These are phyloP conservation scores for Parasteatoda lunata DNA, from an alignment of 2,888 invertebrate species.

Conservation along the genomic window DNA sequence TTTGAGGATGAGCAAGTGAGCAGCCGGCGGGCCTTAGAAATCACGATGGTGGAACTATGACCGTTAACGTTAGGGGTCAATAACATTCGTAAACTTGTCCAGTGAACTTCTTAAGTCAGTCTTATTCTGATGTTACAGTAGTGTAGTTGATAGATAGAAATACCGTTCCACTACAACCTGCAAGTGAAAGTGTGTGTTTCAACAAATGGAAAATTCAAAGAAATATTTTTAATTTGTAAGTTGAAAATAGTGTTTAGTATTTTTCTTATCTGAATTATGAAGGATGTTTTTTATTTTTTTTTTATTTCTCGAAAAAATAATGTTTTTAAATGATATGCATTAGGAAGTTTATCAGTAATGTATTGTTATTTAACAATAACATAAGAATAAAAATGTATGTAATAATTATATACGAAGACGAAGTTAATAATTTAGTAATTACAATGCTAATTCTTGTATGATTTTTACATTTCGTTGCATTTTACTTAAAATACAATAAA, in stretches of 20 bases:
- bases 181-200: conserved; percentile 17
- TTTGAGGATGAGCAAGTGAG: neutral
- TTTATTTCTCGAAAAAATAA: too few species aligned
- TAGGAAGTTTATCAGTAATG: too few species aligned
- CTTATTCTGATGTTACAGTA: conserved; percentile 6
- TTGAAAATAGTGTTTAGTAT: conserved; percentile 3
- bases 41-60: conserved; percentile 42
- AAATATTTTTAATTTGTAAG: conserved; percentile 34
- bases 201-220: conserved; percentile 17
- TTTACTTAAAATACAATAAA: too few species aligned
- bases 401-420: too few species aligned
- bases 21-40: conserved; percentile 33
- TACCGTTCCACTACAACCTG: conserved; percentile 9
- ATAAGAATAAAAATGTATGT: too few species aligned
- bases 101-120: conserved; percentile 32
- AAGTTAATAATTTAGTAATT: too few species aligned
- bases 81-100: conserved; percentile 52
- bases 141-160: conserved; percentile 9
- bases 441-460: too few species aligned
- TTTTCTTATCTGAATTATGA: neutral
- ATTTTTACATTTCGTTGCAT: too few species aligned
- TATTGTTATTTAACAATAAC: too few species aligned
- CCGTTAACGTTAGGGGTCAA: conserved; percentile 62
- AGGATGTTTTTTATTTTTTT: too few species aligned
- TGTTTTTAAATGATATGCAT: too few species aligned